A percentile compares a stretch with the other conserved stretches of the same genome.
phyloP scores from a whole-genome alignment of 2,888 invertebrate genomes.

The Apomyelois bistriatella region DNA sequence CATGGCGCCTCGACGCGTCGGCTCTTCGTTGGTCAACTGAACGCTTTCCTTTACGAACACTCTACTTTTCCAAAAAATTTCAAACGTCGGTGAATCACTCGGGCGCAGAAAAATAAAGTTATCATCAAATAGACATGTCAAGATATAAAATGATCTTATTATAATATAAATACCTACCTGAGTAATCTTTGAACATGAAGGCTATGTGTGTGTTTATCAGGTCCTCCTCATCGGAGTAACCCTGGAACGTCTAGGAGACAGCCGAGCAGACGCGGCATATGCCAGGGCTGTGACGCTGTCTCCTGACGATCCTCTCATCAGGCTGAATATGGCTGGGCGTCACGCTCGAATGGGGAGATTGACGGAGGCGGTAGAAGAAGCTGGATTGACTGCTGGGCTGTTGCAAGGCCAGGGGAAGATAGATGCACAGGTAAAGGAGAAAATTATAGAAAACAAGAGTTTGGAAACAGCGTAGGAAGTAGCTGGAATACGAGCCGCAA shows the following conservation, averaged over 20 bases:
- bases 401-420: conserved; percentile 42
- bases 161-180: too few species aligned
- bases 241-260: conserved; percentile 59
- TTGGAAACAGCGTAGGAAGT: too few species aligned
- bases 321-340: conserved; percentile 58
- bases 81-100: too few species aligned
- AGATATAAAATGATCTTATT: too few species aligned
- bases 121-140: too few species aligned
- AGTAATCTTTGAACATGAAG: too few species aligned
- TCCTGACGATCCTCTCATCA: conserved; percentile 51
- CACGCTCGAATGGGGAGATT: conserved; percentile 53
- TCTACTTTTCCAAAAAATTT: too few species aligned
- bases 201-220: conserved; percentile 27
- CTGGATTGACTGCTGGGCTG: conserved; percentile 36
- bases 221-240: conserved; percentile 64
- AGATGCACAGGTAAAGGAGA: conserved; percentile 47
- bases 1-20: too few species aligned
- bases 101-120: too few species aligned
- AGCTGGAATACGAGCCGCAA: too few species aligned
- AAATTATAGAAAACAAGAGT: not conserved
- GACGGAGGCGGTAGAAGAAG: conserved; percentile 44
- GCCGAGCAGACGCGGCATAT: conserved; percentile 62
- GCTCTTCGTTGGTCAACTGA: too few species aligned
- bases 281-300: conserved; percentile 48
- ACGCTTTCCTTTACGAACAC: too few species aligned